Evolutionary conservation across 30 jellyfish, hydroid and myxozoan genomes (phyloP), one percentile per base, ranked within the genome.

Genomic region (Pseudorhiza aurosa): DNA sequence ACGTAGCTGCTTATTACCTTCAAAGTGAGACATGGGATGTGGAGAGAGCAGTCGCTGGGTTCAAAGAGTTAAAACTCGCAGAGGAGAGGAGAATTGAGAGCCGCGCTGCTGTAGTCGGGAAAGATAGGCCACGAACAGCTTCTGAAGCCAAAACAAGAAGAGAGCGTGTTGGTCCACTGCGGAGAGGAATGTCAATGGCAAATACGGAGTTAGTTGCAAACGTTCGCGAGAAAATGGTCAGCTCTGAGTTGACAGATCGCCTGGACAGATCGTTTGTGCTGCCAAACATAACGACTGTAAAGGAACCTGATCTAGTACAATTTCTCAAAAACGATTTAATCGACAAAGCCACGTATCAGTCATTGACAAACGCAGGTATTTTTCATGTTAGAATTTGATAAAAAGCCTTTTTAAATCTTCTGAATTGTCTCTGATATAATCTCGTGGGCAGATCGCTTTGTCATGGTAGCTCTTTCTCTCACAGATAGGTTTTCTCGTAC

Each of bases 161-260:
- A 8, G 85, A 33, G 39, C 67, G 68, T 7, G 65, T 21, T 59
- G 88, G 88, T 14, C 81, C 70, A 2, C 55, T 85, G 1, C 72
- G 89, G 21, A 85, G 98, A 9, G 98, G 96, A 1, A 58, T 90
- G 8, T 90, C 98, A 4, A 81, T 90, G 83, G 89, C 98, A 56
- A 90, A 83, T 69, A 2, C 77, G 4, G 90, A 90, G 31, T 37
- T 90, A 17, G 96, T 90, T 0, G 88, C 95, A 24, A 50, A 68
- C 39, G 98, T 49, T 9, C 94, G 96, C 12, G 85, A 75, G 49
- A 39, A 89, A 36, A 65, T 75, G 51, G 56, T 60, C 45, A 58
- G 29, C 27, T 26, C 39, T 15, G 85, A 72, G 28, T 36, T 40
- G 56, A 30, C 81, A 1, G 12, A 49, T 18, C 78, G 75, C 0